These are phyloP conservation scores for Pachyseris speciosa DNA, from an alignment of 64 coral and sea anemone genomes.

Conservation along the genomic window DNA sequence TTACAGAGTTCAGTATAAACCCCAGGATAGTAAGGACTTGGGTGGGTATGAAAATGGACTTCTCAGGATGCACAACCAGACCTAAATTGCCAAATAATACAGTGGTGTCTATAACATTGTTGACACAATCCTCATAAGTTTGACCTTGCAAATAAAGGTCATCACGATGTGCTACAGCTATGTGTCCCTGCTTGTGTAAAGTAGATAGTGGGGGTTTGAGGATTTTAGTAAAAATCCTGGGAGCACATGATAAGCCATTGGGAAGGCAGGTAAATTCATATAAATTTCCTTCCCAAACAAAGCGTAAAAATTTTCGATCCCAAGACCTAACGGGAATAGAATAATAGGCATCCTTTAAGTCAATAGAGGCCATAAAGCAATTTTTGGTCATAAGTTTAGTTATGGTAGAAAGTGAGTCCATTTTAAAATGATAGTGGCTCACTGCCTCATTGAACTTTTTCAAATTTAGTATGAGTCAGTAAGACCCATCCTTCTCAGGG, in stretches of 20 bases:
- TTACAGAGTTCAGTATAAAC: conserved; percentile 27
- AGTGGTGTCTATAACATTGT: conserved; percentile 14
- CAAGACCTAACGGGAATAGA: conserved; percentile 15
- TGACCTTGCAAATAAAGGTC: conserved; percentile 10
- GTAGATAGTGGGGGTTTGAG: conserved; percentile 21
- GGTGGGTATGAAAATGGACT: conserved; percentile 15
- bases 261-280: conserved; percentile 49
- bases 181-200: conserved; percentile 36
- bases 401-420: conserved; percentile 51
- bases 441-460: conserved; percentile 63
- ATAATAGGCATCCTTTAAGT: conserved; percentile 59
- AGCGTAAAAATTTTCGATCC: conserved; percentile 46
- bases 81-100: not conserved
- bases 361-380: conserved; percentile 48
- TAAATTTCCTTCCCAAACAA: not conserved
- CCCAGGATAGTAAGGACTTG: conserved; percentile 2
- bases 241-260: conserved; percentile 54
- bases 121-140: not conserved
- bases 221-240: conserved; percentile 52
- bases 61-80: not conserved
- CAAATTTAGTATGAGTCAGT: conserved; percentile 49
- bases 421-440: conserved; percentile 51
- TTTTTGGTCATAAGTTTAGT: conserved; percentile 43
- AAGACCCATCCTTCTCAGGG: conserved; percentile 51
- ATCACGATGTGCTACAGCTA: not conserved